Conservation (phyloP, 2,888 invertebrate species). For the Noctua janthe region DNA sequence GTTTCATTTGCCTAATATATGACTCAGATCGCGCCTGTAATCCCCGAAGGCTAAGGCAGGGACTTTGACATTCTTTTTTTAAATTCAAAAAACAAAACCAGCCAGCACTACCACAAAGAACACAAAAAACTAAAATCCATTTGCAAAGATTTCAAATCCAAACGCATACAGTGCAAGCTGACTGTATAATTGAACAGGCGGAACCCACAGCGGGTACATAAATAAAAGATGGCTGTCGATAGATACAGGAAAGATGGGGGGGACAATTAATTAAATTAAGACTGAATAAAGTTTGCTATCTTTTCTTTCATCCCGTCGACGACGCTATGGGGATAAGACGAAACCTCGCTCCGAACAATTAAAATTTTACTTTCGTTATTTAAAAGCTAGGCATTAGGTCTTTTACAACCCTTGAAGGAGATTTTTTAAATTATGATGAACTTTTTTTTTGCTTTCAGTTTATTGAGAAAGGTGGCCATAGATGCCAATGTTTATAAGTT, state of each 20-base stretch:
- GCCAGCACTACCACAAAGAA: conserved; percentile 10
- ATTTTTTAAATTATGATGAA: background rate
- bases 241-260: conserved; percentile 71
- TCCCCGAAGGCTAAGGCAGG: background rate
- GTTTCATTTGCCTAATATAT: background rate
- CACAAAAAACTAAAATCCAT: conserved; percentile 38
- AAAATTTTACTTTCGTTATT: conserved; percentile 66
- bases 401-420: conserved; percentile 19
- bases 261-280: conserved; percentile 83
- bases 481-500: background rate
- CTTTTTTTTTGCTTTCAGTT: background rate
- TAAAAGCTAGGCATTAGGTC: conserved; percentile 46
- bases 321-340: conserved; percentile 67
- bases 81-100: background rate
- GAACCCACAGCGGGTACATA: conserved; percentile 67
- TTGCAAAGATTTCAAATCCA: conserved; percentile 56
- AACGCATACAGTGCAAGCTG: conserved; percentile 57
- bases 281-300: conserved; percentile 79
- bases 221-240: conserved; percentile 77
- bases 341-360: conserved; percentile 72
- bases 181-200: conserved; percentile 65
- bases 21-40: background rate
- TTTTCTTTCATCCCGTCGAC: conserved; percentile 74
- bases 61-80: background rate
- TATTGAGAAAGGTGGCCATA: background rate